Conservation (phyloP, 2,797 vertebrate genomes). For the Sebastes baramenuke region DNA sequence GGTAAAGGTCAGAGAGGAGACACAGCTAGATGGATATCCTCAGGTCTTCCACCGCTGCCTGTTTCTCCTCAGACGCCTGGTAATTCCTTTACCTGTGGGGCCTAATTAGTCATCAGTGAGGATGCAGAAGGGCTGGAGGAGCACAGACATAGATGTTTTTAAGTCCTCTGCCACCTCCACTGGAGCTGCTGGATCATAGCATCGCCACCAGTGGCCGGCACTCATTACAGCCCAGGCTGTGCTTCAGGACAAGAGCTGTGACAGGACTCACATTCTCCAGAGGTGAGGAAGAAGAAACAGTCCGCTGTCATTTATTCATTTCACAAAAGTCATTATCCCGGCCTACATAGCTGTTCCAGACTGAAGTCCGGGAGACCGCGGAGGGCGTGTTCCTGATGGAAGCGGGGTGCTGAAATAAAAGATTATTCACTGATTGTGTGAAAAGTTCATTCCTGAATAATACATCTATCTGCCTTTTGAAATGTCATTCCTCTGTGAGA, state of each 20-base stretch:
- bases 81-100: conserved; percentile 48
- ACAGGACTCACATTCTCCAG: conserved; percentile 26
- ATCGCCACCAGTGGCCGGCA: conserved; percentile 44
- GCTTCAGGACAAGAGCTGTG: conserved; percentile 41
- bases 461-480: background rate
- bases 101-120: conserved; percentile 58
- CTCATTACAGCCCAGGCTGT: conserved; percentile 62
- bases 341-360: background rate
- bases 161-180: conserved; percentile 5
- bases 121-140: conserved; percentile 13
- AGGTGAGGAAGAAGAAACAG: conserved; percentile 17
- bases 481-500: background rate
- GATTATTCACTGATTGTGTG: background rate
- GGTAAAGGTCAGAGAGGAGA: conserved; percentile 45
- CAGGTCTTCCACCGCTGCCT: conserved; percentile 2
- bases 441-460: conserved; percentile 22
- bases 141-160: conserved; percentile 27
- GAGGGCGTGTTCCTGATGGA: background rate
- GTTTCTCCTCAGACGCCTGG: conserved; percentile 1
- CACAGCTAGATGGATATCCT: conserved; percentile 27
- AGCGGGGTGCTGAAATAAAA: background rate
- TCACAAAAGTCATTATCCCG: conserved; percentile 48
- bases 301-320: conserved; percentile 48
- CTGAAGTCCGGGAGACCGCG: background rate
- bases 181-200: conserved; percentile 35